Conservation (phyloP, 2,888 invertebrate species). For the Mechanitis mazaeus region DNA sequence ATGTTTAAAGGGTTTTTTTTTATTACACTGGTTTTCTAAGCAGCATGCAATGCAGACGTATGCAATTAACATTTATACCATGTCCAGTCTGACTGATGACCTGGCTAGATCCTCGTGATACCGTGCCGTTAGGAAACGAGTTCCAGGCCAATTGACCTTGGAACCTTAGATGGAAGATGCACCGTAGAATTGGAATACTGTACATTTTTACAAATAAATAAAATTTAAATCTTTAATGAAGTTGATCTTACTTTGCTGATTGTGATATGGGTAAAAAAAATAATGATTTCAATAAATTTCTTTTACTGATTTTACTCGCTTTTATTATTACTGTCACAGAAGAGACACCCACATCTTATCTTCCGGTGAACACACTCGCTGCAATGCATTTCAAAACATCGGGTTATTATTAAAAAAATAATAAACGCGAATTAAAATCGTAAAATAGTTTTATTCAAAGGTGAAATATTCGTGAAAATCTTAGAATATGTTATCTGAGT, state of each 20-base stretch:
- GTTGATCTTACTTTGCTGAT: background rate
- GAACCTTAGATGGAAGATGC: conserved; percentile 13
- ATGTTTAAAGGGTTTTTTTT: background rate
- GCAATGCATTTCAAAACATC: too few relatives aligned
- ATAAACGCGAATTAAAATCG: too few relatives aligned
- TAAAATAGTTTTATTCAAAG: too few relatives aligned
- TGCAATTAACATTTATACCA: conserved; percentile 21
- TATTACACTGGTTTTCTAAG: conserved; percentile 10
- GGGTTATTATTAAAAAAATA: too few relatives aligned
- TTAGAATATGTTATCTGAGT: too few relatives aligned
- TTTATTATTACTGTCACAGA: too few relatives aligned
- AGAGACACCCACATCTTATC: too few relatives aligned
- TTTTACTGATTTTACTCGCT: too few relatives aligned
- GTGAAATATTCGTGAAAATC: too few relatives aligned
- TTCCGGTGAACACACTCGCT: too few relatives aligned
- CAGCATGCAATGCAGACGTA: background rate
- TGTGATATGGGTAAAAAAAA: too few relatives aligned
- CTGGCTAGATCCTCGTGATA: conserved; percentile 20
- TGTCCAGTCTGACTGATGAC: conserved; percentile 21
- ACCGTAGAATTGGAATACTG: background rate
- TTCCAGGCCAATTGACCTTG: conserved; percentile 17
- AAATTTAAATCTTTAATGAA: background rate
- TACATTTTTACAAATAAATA: background rate
- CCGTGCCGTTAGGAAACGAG: conserved; percentile 11
- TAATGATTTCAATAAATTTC: too few relatives aligned